A percentile compares a stretch with the other conserved stretches of the same genome.
Evolutionary conservation across 2,888 invertebrate species (phyloP).

Genomic region (Lasioglossum malachurum): DNA sequence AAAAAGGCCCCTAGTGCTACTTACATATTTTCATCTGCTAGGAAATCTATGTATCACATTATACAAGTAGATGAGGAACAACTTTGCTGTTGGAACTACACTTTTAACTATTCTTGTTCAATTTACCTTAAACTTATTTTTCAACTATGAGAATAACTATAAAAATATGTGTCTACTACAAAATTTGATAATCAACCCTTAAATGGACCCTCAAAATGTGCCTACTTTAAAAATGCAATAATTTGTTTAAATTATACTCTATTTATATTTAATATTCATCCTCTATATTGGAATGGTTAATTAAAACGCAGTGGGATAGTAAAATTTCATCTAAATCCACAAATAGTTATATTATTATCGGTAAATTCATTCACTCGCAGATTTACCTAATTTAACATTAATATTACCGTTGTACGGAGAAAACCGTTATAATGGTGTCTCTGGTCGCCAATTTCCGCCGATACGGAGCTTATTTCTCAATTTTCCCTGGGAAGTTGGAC

Average conservation of each 20-base stretch:
- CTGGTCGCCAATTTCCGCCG: not conserved
- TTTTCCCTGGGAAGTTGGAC: conserved; percentile 12
- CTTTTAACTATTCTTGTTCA: too few relatives aligned
- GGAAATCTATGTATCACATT: not conserved
- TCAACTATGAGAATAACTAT: too few relatives aligned
- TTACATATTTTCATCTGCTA: not conserved
- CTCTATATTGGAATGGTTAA: too few relatives aligned
- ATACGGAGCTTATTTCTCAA: conserved; percentile 23
- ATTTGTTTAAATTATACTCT: too few relatives aligned
- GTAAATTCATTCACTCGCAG: too few relatives aligned
- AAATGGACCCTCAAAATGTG: too few relatives aligned
- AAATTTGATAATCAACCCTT: not conserved
- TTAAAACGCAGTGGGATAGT: too few relatives aligned
- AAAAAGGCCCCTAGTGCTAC: not conserved
- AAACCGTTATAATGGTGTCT: not conserved
- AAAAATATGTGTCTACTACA: not conserved
- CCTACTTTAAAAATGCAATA: too few relatives aligned
- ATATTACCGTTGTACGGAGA: not conserved
- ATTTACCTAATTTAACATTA: not conserved
- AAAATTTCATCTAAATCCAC: not conserved
- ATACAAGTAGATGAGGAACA: not conserved
- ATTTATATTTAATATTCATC: too few relatives aligned
- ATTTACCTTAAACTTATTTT: too few relatives aligned
- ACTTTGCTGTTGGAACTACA: not conserved
- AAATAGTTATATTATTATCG: not conserved